Evolutionary conservation across 2,797 vertebrate genomes (phyloP).

Genomic region (Chaunax sp.): DNA sequence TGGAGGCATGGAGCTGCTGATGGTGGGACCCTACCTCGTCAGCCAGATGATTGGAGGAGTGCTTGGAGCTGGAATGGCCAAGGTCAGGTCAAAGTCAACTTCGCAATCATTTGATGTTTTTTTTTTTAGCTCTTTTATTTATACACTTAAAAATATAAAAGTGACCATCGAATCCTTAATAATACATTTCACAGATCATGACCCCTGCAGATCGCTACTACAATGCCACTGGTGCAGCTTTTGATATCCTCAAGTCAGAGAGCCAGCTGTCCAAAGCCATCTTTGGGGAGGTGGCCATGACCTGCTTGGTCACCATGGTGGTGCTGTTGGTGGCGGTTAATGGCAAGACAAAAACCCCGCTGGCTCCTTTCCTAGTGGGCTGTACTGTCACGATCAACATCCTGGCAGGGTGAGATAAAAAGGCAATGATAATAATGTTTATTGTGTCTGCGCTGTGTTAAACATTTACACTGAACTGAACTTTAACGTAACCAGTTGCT

Average conservation of each 20-base stretch:
- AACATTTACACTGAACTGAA: background rate
- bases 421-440: background rate
- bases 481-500: background rate
- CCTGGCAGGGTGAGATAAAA: constrained; percentile 88
- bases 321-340: constrained; percentile 90
- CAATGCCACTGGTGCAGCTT: constrained; percentile 84
- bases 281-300: constrained; percentile 85
- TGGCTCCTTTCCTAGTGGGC: constrained; percentile 88
- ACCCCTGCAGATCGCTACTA: constrained; percentile 69
- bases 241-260: constrained; percentile 71
- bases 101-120: background rate
- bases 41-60: constrained; percentile 89
- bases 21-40: constrained; percentile 87
- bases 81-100: constrained; percentile 76
- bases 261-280: constrained; percentile 75
- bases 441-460: background rate
- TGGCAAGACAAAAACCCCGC: constrained; percentile 78
- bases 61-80: constrained; percentile 89
- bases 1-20: constrained; percentile 82
- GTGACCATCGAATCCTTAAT: background rate
- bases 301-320: constrained; percentile 83
- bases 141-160: background rate
- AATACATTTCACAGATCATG: constrained; percentile 72
- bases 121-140: background rate
- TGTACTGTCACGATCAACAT: constrained; percentile 82